Evolutionary conservation across 2,797 vertebrate genomes (phyloP), one percentile per base, ranked within the genome.

Genomic region (Pangasius macronema): DNA sequence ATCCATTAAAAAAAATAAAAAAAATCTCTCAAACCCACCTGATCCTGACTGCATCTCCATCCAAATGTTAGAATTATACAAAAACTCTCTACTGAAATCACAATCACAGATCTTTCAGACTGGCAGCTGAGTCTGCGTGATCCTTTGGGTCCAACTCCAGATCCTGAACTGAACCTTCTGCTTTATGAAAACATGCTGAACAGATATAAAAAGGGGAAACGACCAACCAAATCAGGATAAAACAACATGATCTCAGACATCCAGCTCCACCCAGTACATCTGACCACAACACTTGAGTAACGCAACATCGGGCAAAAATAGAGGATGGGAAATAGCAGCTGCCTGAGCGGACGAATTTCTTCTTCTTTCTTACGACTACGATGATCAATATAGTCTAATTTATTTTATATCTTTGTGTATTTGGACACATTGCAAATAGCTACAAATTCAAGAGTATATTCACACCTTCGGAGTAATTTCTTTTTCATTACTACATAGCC

Each of bases 251-350:
- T 46, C 24, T 83, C 70, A 49, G 80, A 80, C 51, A 39, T 51
- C 22, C 22, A 68, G 53, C 61, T 33, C n/a, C 63, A 68, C 68
- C 80, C 72, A 59, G 57, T 70, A 68, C 51, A 46, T 83, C 70
- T 80, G 81, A 88, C 72, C 51, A 77, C 85, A 63, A 83, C 72
- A 51, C 81, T 55, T 53, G 24, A 63, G 63, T 51, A 79, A 86
- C 59, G 79, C 57, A 39, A 57, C 55, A 59, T 22, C 7, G 20
- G 46, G 70, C 24, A 36, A 61, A 86, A 86, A 80, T 20, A 10
- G 76, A 82, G 57, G 7, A 68, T 36, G 10, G 63, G 82, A 68
- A 83, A 53, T 68, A 61, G 33, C 36, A 61, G 79, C 55, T 63
- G 79, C 11, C 11, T 1, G 22, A 59, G 49, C 8, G 0, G n/a